Conservation (phyloP, 2,113 vertebrate species). For the Apodemus speciosus region DNA sequence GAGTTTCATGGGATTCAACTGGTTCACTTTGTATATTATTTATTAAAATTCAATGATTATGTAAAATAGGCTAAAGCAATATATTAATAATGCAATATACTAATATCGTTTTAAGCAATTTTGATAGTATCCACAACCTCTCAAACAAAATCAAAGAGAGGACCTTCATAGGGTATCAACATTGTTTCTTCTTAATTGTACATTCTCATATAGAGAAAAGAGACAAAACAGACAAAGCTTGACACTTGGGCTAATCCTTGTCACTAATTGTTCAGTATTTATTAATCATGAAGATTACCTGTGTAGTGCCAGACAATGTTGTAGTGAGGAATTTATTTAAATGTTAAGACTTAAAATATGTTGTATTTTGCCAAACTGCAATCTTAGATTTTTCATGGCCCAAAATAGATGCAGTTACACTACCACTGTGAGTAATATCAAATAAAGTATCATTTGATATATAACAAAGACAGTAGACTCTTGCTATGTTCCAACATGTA, state of each 20-base stretch:
- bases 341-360: too few species aligned
- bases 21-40: background rate
- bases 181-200: background rate
- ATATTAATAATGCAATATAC: background rate
- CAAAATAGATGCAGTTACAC: background rate
- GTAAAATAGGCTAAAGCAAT: background rate
- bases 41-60: background rate
- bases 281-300: background rate
- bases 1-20: too few species aligned
- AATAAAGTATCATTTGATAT: background rate
- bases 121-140: background rate
- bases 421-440: background rate
- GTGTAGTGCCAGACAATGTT: background rate
- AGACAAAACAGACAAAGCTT: background rate
- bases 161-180: accelerated
- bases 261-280: background rate
- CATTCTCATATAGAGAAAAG: background rate
- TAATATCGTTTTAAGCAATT: background rate
- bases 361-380: background rate
- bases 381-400: background rate
- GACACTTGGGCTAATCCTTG: background rate
- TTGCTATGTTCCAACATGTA: background rate
- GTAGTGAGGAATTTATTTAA: background rate
- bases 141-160: background rate
- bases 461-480: background rate